Evolutionary conservation across 2,113 vertebrate genomes (phyloP).

Genomic region (Candoia aspera): DNA sequence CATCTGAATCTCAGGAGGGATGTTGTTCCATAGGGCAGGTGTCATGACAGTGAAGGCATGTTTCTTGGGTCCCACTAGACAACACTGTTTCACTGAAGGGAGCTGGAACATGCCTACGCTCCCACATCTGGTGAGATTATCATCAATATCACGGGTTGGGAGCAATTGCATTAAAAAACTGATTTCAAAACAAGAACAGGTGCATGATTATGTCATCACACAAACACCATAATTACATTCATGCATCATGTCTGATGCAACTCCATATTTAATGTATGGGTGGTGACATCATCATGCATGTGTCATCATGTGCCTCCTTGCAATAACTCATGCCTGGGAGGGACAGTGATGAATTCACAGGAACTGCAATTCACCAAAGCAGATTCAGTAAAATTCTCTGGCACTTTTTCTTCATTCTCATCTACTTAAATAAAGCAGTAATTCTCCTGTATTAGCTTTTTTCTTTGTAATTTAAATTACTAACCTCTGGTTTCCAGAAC

Average conservation of each 20-base stretch:
- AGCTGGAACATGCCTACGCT: not conserved
- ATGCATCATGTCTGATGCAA: not conserved
- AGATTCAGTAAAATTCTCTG: not conserved
- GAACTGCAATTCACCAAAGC: not conserved
- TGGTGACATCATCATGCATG: not conserved
- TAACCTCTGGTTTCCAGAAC: not conserved
- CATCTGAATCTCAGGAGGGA: not conserved
- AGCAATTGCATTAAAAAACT: not conserved
- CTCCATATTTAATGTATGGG: not conserved
- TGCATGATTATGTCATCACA: not conserved
- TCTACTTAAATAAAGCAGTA: not conserved
- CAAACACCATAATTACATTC: not conserved
- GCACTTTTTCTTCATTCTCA: not conserved
- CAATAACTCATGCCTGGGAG: not conserved
- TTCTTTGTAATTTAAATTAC: not conserved
- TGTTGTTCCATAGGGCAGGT: not conserved
- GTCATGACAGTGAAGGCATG: too few species aligned
- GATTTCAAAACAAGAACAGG: not conserved
- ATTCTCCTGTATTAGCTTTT: not conserved
- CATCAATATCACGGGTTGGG: not conserved
- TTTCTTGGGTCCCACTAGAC: too few species aligned
- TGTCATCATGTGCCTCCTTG: not conserved
- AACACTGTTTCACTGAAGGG: too few species aligned
- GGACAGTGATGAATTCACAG: not conserved
- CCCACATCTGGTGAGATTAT: not conserved